These are phyloP conservation scores for Pterois miles DNA, from an alignment of 2,797 vertebrate species.

Conservation along the genomic window DNA sequence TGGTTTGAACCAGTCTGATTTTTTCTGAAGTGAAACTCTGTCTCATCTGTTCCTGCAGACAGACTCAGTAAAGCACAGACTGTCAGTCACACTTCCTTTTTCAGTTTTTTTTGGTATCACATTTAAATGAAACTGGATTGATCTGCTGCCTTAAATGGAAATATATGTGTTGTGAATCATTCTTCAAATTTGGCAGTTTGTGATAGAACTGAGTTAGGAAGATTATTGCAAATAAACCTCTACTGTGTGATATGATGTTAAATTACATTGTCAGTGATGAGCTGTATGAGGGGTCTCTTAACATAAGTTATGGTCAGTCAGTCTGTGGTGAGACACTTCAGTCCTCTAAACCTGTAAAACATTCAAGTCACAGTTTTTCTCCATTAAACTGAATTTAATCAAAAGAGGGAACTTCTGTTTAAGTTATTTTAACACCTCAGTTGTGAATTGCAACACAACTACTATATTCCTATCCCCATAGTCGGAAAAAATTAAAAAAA, in stretches of 20 bases:
- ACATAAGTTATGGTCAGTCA: neutral
- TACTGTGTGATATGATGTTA: neutral
- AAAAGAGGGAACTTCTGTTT: neutral
- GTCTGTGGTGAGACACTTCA: neutral
- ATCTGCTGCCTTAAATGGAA: neutral
- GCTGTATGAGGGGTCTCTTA: neutral
- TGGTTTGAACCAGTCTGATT: neutral
- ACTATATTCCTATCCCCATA: neutral
- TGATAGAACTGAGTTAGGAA: neutral
- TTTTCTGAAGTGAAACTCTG: slow-evolving; percentile 10
- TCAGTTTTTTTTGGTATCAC: neutral
- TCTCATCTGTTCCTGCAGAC: neutral
- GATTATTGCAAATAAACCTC: neutral
- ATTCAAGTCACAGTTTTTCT: too few species aligned
- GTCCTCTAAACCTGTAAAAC: neutral
- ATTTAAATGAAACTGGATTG: neutral
- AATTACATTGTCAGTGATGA: neutral
- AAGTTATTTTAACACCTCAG: neutral
- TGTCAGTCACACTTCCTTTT: slow-evolving; percentile 18
- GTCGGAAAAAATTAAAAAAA: neutral
- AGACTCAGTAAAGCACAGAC: neutral
- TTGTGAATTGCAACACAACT: neutral
- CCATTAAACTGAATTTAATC: neutral
- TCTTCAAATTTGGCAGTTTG: neutral
- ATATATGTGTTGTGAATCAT: neutral